phyloP scores from a whole-genome alignment of 2,113 vertebrate species.

The Coregonus clupeaformis region DNA sequence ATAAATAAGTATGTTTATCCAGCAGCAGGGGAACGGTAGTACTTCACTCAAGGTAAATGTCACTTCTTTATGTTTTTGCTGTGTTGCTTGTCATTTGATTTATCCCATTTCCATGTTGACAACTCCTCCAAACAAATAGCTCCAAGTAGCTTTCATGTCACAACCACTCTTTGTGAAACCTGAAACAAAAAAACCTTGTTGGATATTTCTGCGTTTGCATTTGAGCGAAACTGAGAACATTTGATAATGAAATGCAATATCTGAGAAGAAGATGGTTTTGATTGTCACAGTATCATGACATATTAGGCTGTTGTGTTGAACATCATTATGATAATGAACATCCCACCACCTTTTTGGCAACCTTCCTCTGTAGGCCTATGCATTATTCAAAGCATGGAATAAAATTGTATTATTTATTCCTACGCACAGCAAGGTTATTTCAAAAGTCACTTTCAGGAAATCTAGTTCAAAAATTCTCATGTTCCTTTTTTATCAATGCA shows the following conservation, averaged over 20 bases:
- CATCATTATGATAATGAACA: conserved; percentile 59
- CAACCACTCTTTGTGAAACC: background rate
- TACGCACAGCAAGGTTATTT: conserved; percentile 56
- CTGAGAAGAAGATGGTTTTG: conserved; percentile 35
- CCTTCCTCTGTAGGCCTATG: conserved; percentile 47
- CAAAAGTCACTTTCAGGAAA: conserved; percentile 52
- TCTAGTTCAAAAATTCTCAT: conserved; percentile 39
- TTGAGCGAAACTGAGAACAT: conserved; percentile 20
- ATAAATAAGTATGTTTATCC: background rate
- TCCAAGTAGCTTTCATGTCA: conserved; percentile 31
- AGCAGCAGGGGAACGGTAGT: background rate
- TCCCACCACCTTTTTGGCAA: conserved; percentile 18
- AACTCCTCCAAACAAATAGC: conserved; percentile 32
- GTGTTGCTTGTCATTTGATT: background rate
- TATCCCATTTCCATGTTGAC: background rate
- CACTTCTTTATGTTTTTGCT: background rate
- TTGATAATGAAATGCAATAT: conserved; percentile 17
- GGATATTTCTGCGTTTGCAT: conserved; percentile 13
- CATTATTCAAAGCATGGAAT: conserved; percentile 42
- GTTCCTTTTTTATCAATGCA: conserved; percentile 47
- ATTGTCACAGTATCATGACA: conserved; percentile 54
- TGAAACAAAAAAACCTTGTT: background rate
- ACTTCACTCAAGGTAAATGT: background rate
- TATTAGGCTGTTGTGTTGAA: conserved; percentile 35
- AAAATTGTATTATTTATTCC: conserved; percentile 62